Conservation (phyloP, 2,888 invertebrate species). For the Eudasyphora cyanicolor region DNA sequence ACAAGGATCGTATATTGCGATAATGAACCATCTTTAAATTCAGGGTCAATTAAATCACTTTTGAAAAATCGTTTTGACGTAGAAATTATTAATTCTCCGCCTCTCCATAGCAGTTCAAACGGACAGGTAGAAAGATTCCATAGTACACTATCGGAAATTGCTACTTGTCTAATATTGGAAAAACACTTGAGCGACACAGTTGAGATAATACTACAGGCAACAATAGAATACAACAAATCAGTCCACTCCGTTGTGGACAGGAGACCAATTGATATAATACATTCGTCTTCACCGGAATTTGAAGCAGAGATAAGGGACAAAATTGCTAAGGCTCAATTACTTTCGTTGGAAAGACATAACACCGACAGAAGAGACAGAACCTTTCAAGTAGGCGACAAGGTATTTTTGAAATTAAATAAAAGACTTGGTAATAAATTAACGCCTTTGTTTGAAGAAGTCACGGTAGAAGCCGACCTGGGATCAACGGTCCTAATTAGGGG, state of each 20-base stretch:
- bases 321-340: background rate
- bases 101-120: no score
- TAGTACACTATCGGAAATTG: no score
- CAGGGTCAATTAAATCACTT: no score
- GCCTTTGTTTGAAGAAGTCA: background rate
- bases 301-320: background rate
- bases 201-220: slow-evolving; percentile 9
- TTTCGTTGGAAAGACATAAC: background rate
- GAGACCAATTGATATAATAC: background rate
- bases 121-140: no score
- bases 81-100: no score
- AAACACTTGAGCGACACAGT: slow-evolving; percentile 12
- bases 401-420: background rate
- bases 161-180: no score
- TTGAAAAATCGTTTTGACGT: no score
- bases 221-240: background rate
- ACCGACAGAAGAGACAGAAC: background rate
- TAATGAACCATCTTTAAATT: no score
- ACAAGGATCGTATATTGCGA: no score
- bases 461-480: background rate
- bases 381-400: background rate
- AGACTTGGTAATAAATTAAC: background rate
- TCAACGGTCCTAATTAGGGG: no score
- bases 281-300: background rate
- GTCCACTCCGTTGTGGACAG: background rate